A percentile compares a stretch with the other conserved stretches of the same genome.
Evolutionary conservation across 53 echinoderm and acorn worm genomes (phyloP).

Genomic region (Echinarachnius parma): DNA sequence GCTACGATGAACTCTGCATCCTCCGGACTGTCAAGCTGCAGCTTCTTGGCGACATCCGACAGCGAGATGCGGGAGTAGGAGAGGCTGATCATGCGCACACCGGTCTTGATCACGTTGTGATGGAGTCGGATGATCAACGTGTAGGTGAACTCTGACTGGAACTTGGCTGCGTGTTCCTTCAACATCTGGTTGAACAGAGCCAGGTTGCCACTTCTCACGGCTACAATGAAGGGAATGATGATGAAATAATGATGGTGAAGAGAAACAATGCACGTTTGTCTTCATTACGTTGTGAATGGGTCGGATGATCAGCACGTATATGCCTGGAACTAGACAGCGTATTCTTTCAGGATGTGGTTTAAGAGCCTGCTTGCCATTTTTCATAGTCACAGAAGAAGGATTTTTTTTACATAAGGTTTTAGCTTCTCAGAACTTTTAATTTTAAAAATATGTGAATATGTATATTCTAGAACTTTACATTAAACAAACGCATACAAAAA

Average conservation of each 20-base stretch:
- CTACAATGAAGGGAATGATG: constrained; percentile 29
- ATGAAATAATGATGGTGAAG: neutral
- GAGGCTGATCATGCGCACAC: constrained; percentile 95
- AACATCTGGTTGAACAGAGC: constrained; percentile 90
- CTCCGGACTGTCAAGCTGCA: constrained; percentile 96
- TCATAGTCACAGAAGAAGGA: no score
- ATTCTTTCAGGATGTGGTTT: no score
- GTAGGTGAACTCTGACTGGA: constrained; percentile 95
- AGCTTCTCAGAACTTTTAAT: no score
- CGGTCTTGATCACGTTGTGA: constrained; percentile 99
- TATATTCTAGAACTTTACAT: no score
- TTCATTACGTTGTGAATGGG: no score
- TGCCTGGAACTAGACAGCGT: no score
- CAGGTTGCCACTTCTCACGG: constrained; percentile 87
- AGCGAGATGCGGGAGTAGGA: constrained; percentile 95
- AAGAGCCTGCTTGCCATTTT: no score
- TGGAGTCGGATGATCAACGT: constrained; percentile 95
- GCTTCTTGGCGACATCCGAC: constrained; percentile 82
- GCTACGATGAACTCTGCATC: constrained; percentile 99
- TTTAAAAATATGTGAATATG: no score
- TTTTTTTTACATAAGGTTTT: no score
- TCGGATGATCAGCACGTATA: no score
- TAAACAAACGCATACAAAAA: no score
- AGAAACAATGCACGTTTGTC: neutral
- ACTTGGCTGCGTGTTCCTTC: constrained; percentile 78